Evolutionary conservation across 2,113 vertebrate genomes (phyloP).

Genomic region (Bucco capensis): DNA sequence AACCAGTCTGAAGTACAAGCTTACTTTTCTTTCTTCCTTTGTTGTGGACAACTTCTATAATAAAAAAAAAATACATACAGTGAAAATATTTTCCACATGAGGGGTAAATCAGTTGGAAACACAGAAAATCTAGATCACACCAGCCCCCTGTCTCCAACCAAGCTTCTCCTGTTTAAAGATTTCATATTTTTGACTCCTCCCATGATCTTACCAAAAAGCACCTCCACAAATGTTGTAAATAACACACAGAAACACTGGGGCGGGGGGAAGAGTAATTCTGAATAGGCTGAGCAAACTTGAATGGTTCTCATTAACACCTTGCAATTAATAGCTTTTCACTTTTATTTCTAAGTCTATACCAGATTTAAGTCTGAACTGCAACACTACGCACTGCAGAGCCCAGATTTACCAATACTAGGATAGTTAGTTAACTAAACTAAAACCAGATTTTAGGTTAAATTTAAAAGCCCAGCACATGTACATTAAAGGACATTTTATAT

Average conservation of each 20-base stretch:
- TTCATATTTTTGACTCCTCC: not conserved
- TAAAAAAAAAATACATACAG: not conserved
- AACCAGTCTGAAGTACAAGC: constrained; percentile 58
- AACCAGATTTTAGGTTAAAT: not conserved
- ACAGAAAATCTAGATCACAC: not conserved
- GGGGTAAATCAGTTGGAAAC: not conserved
- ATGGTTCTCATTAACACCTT: not conserved
- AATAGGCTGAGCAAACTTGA: not conserved
- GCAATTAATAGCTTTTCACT: not conserved
- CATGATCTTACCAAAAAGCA: not conserved
- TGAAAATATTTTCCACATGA: not conserved
- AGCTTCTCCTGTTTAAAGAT: not conserved
- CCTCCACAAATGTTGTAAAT: not conserved
- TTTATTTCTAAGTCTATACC: not conserved
- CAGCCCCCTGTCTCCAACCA: not conserved
- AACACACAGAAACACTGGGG: not conserved
- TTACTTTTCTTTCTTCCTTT: constrained; percentile 65
- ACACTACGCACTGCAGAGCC: not conserved
- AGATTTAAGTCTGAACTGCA: not conserved
- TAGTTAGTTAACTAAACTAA: not conserved
- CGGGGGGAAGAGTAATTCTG: not conserved
- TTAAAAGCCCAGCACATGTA: not conserved
- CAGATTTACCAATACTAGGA: not conserved
- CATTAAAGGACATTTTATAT: not conserved
- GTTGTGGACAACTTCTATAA: constrained; percentile 59